Evolutionary conservation across 2,888 invertebrate species (phyloP).

Genomic region (Crossocerus cetratus): DNA sequence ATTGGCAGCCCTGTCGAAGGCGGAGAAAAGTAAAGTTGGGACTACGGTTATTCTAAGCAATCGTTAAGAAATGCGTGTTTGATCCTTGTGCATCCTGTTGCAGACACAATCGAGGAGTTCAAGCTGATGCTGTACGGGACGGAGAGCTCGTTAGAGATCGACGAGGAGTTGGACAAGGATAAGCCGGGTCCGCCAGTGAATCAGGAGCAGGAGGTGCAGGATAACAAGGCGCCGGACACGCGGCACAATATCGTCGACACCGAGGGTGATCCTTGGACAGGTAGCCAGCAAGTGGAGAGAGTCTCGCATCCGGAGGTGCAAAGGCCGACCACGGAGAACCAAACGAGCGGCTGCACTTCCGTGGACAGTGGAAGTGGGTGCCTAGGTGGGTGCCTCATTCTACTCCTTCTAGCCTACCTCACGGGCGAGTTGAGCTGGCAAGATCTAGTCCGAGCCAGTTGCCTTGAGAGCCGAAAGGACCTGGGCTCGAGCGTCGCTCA

Average conservation of each 20-base stretch:
- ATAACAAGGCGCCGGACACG: constrained; percentile 51
- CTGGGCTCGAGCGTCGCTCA: constrained; percentile 24
- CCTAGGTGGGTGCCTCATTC: constrained; percentile 75
- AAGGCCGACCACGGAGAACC: constrained; percentile 71
- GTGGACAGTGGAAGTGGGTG: constrained; percentile 61
- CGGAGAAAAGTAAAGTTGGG: too few species aligned
- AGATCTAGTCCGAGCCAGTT: constrained; percentile 41
- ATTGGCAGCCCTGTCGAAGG: too few species aligned
- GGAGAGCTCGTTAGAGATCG: constrained; percentile 77
- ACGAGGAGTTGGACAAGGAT: constrained; percentile 68
- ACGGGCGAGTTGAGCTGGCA: constrained; percentile 43
- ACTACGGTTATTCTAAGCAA: too few species aligned
- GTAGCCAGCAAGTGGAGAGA: constrained; percentile 70
- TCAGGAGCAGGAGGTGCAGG: constrained; percentile 44
- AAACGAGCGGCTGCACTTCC: constrained; percentile 66
- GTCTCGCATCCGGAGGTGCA: constrained; percentile 73
- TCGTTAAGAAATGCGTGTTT: neutral
- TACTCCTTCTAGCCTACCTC: constrained; percentile 68
- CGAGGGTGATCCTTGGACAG: constrained; percentile 70
- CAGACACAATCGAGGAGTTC: constrained; percentile 83
- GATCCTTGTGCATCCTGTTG: constrained; percentile 36
- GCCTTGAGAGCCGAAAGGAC: constrained; percentile 17
- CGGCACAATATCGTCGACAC: constrained; percentile 66
- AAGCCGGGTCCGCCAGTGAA: constrained; percentile 55
- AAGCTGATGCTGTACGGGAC: constrained; percentile 91